phyloP scores from a whole-genome alignment of 37 sponge, comb jelly and placozoan genomes.

The Axinella damicornis region DNA sequence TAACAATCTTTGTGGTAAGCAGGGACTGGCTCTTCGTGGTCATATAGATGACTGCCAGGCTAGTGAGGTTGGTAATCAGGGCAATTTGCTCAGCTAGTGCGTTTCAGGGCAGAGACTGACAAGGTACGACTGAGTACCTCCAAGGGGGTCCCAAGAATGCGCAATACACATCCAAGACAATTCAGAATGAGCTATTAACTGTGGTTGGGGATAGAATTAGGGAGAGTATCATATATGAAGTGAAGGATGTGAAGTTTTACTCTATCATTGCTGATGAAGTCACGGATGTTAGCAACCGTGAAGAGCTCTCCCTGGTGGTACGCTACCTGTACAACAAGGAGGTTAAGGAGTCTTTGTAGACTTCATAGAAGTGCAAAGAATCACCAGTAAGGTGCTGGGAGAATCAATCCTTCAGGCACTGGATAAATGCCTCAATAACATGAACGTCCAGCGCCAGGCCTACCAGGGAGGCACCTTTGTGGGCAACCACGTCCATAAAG shows the following conservation, averaged over 20 bases:
- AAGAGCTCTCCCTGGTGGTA: conserved; percentile 45
- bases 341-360: conserved; percentile 59
- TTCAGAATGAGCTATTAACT: conserved; percentile 68
- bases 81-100: neutral
- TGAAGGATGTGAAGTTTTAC: conserved; percentile 41
- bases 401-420: conserved; percentile 30
- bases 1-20: too few species aligned
- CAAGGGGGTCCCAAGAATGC: conserved; percentile 45
- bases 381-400: conserved; percentile 39
- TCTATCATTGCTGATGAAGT: conserved; percentile 75
- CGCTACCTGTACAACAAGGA: too few species aligned
- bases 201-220: conserved; percentile 28
- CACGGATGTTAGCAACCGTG: conserved; percentile 48
- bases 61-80: neutral
- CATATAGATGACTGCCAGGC: conserved; percentile 8
- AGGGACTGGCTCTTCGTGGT: conserved; percentile 4
- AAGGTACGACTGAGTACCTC: neutral
- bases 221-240: conserved; percentile 18
- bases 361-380: conserved; percentile 55
- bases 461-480: too few species aligned
- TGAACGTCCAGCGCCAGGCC: too few species aligned
- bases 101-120: conserved; percentile 15
- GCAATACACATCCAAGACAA: conserved; percentile 71
- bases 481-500: too few species aligned
- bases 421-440: too few species aligned